A percentile compares a stretch with the other conserved stretches of the same genome.
Evolutionary conservation across 2,797 vertebrate species (phyloP).

Genomic region (Pseudopleuronectes americanus): DNA sequence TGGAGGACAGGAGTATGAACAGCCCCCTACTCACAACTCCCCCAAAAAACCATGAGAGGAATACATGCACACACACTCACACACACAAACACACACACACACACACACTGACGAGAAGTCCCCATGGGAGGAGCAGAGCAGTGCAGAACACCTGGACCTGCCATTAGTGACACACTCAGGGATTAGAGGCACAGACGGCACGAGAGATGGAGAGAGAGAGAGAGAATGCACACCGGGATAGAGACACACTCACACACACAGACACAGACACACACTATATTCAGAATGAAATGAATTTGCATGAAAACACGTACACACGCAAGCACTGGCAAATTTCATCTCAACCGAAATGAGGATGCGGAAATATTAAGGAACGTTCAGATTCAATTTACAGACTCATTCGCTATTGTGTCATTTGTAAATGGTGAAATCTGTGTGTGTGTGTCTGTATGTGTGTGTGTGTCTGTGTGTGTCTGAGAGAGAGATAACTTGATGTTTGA

Average conservation of each 20-base stretch:
- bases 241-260: constrained; percentile 29
- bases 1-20: constrained; percentile 74
- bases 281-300: constrained; percentile 51
- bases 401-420: background rate
- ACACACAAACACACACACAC: constrained; percentile 26
- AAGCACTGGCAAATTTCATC: constrained; percentile 31
- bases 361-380: constrained; percentile 1
- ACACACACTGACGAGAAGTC: constrained; percentile 60
- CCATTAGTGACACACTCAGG: constrained; percentile 85
- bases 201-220: constrained; percentile 54
- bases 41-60: constrained; percentile 63
- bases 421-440: background rate
- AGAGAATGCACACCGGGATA: constrained; percentile 66
- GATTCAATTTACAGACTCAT: no score
- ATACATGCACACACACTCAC: constrained; percentile 23
- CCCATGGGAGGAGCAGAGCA: constrained; percentile 75
- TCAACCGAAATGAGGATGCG: constrained; percentile 15
- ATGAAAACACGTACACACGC: constrained; percentile 63
- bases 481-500: background rate
- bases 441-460: background rate
- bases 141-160: constrained; percentile 88
- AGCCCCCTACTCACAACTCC: constrained; percentile 72
- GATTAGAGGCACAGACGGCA: constrained; percentile 83
- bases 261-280: background rate
- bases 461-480: background rate